Base-by-base conservation (phyloP, 2,888 invertebrate genomes). In the Calameuta pallipes region DNA sequence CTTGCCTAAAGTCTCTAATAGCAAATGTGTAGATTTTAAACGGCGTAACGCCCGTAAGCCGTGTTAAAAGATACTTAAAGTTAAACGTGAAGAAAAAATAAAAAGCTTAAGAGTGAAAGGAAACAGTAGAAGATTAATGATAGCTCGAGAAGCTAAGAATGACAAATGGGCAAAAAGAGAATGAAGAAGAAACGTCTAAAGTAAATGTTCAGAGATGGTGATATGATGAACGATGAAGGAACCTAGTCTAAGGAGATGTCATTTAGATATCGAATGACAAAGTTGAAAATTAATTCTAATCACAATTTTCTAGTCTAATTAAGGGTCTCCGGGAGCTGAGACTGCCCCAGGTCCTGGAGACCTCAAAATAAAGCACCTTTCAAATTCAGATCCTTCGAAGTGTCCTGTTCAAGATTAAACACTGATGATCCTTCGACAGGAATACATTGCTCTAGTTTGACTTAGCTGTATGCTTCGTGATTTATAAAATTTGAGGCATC, bases 341-440 rank as follows among this genome's bases (percentile, higher is more conserved):
- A 87, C 89, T 90, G 90, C 90, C 89, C 90, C 88, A 85, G 87
- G 84, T 82, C 81, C 82, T 79, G 82, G 86, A 86, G 76, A 80
- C 82, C 81, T 74, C 79, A 56, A 56, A 56, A 56, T 56, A 56
- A 56, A 56, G 56, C 23, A 23, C 56, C 56, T 56, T 56, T 56
- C 23, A 56, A 56, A 56, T 56, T 56, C 56, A 56, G 56, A 56
- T 56, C 23, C 56, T 56, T 56, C 56, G 23, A 56, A 56, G 56
- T 23, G 15, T 56, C 56, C 6, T 56, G 56, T 23, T 56, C 15
- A 56, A 23, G 56, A 56, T 56, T 6, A 23, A 23, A 56, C 23
- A 23, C 23, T 9, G 23, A 23, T 15, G 56, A 56, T 56, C 56
- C 0, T 56, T 56, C 23, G 23, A 23, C 2, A 56, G 56, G 56